Conservation (phyloP, 2,797 vertebrate species). For the Odontamblyopus lacepedii region DNA sequence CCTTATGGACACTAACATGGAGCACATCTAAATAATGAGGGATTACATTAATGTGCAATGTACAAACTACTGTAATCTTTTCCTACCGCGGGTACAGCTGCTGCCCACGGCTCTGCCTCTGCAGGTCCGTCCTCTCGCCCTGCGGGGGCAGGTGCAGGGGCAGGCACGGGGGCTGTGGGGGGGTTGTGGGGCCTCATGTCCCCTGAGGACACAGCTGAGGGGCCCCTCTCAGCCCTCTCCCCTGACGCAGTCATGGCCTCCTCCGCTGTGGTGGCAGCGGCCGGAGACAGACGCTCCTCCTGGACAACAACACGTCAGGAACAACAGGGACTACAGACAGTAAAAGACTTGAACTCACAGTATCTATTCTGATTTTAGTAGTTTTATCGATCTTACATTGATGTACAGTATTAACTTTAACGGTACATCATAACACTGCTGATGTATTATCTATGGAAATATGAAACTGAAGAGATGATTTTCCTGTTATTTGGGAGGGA, state of each 20-base stretch:
- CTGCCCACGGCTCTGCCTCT: slow-evolving; percentile 83
- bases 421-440: no score
- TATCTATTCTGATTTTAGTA: no score
- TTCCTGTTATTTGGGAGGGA: no score
- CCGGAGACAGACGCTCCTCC: slow-evolving; percentile 74
- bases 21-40: not conserved
- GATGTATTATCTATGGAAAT: no score
- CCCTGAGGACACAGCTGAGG: slow-evolving; percentile 53
- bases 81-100: slow-evolving; percentile 82
- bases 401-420: no score
- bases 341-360: not conserved
- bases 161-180: not conserved
- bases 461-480: no score
- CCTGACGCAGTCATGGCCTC: slow-evolving; percentile 78
- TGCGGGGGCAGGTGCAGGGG: slow-evolving; percentile 32
- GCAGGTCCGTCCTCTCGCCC: slow-evolving; percentile 62
- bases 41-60: not conserved
- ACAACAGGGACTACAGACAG: no score
- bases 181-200: slow-evolving; percentile 51
- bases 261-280: slow-evolving; percentile 82
- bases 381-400: no score
- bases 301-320: slow-evolving; percentile 33
- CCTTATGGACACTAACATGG: not conserved
- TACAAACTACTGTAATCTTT: not conserved
- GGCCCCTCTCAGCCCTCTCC: slow-evolving; percentile 52